These are phyloP conservation scores for Amblyopsis hoosieri DNA, from an alignment of 2,797 vertebrate genomes.

Conservation along the genomic window DNA sequence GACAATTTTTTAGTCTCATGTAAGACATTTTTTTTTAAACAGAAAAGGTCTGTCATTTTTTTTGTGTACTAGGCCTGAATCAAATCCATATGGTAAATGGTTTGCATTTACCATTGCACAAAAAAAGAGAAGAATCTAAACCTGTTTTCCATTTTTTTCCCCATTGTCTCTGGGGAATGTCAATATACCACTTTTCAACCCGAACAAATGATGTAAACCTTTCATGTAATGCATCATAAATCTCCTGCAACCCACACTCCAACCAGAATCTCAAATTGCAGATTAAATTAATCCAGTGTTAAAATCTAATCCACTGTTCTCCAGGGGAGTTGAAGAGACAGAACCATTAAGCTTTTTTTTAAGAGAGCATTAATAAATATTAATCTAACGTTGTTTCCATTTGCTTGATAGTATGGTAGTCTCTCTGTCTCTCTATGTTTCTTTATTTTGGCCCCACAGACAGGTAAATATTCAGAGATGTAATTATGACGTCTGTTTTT, in stretches of 20 bases:
- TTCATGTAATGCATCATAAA: conserved; percentile 60
- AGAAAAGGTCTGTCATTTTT: too few relatives aligned
- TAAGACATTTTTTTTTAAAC: too few relatives aligned
- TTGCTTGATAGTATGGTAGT: conserved; percentile 36
- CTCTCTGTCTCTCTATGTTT: conserved; percentile 33
- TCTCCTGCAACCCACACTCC: conserved; percentile 49
- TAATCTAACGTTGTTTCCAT: conserved; percentile 45
- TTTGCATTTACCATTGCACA: too few relatives aligned
- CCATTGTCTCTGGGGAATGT: conserved; percentile 29
- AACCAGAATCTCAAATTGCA: conserved; percentile 62
- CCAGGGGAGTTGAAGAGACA: conserved; percentile 22
- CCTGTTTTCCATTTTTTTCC: conserved; percentile 31
- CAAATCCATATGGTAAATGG: too few relatives aligned
- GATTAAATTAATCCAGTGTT: conserved; percentile 69
- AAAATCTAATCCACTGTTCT: conserved; percentile 63
- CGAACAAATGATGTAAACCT: conserved; percentile 59
- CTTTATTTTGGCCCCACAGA: conserved; percentile 41
- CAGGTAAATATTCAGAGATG: conserved; percentile 63
- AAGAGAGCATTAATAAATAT: conserved; percentile 29
- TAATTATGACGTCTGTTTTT: conserved; percentile 69
- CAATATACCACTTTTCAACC: conserved; percentile 45
- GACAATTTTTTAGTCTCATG: too few relatives aligned
- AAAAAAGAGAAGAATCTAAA: conserved; percentile 47
- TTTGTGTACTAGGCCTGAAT: too few relatives aligned
- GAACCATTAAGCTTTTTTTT: conserved; percentile 34